phyloP scores from a whole-genome alignment of 2,113 vertebrate genomes.

The Ailuropoda melanoleuca region DNA sequence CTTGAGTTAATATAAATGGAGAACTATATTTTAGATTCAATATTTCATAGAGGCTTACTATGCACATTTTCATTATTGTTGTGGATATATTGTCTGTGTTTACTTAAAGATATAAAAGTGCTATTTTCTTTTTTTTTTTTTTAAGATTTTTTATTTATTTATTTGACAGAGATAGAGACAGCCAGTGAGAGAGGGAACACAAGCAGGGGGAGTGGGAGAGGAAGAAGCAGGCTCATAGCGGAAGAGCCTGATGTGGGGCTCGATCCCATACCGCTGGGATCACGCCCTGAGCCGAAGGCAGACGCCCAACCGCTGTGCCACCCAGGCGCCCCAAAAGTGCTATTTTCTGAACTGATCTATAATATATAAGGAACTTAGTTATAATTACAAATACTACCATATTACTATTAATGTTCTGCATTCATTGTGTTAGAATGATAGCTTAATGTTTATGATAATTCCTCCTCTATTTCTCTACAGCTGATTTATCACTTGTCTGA shows the following conservation, averaged over 20 bases:
- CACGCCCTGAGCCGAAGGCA: no score
- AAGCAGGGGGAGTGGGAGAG: no score
- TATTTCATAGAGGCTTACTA: background rate
- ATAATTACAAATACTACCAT: slow-evolving; percentile 45
- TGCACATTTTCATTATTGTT: background rate
- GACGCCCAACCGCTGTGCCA: no score
- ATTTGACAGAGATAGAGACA: no score
- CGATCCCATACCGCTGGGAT: no score
- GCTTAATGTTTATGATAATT: slow-evolving; percentile 46
- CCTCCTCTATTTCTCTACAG: background rate
- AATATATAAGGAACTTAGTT: slow-evolving; percentile 47
- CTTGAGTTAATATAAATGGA: background rate
- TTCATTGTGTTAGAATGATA: background rate
- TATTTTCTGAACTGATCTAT: slow-evolving; percentile 60
- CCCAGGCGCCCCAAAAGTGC: no score
- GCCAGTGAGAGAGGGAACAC: no score
- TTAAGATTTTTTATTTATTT: no score
- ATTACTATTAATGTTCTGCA: background rate
- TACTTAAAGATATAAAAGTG: slow-evolving; percentile 63
- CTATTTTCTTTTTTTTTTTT: no score
- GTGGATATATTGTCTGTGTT: slow-evolving; percentile 39
- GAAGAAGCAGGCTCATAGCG: no score
- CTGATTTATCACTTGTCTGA: slow-evolving; percentile 65
- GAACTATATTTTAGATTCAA: slow-evolving; percentile 18
- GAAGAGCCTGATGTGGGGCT: no score